A percentile compares a stretch with the other conserved stretches of the same genome.
These are phyloP conservation scores for Koerneria pararmatus DNA, from an alignment of 2,888 invertebrate species.

Conservation along the genomic window DNA sequence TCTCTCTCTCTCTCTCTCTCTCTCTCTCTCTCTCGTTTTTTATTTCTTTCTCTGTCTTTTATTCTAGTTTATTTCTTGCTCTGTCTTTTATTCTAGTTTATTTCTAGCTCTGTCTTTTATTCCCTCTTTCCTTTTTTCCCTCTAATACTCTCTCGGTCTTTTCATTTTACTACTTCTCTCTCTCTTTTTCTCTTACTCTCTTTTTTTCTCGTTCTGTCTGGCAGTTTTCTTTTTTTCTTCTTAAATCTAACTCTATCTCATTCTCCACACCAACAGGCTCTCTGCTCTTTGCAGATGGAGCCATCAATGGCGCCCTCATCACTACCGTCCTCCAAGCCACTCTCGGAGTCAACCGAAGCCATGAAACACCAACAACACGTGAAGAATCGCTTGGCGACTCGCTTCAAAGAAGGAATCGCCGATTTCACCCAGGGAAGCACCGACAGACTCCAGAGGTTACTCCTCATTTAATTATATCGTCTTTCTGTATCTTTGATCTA, in stretches of 20 bases:
- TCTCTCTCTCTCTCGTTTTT: neutral
- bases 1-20: neutral
- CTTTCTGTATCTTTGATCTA: no score
- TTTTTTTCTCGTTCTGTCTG: neutral
- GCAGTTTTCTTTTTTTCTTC: neutral
- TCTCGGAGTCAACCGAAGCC: neutral
- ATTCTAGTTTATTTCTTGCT: neutral
- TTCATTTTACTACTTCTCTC: neutral
- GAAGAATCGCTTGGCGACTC: neutral
- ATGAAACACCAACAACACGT: neutral
- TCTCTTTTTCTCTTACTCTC: slow-evolving; percentile 3
- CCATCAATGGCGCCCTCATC: neutral
- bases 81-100: neutral
- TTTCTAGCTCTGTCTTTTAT: neutral
- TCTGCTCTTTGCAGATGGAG: no score
- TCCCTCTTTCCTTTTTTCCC: neutral
- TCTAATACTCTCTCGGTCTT: neutral
- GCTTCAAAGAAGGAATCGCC: slow-evolving; percentile 20
- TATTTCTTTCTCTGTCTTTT: neutral
- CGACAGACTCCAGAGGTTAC: slow-evolving; percentile 21
- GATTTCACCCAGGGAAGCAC: slow-evolving; percentile 21
- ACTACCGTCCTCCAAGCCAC: neutral
- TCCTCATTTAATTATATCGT: neutral
- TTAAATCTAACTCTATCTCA: neutral
- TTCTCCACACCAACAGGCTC: neutral